These are phyloP conservation scores for Epirrita christyi DNA, from an alignment of 2,888 invertebrate species.

Conservation along the genomic window DNA sequence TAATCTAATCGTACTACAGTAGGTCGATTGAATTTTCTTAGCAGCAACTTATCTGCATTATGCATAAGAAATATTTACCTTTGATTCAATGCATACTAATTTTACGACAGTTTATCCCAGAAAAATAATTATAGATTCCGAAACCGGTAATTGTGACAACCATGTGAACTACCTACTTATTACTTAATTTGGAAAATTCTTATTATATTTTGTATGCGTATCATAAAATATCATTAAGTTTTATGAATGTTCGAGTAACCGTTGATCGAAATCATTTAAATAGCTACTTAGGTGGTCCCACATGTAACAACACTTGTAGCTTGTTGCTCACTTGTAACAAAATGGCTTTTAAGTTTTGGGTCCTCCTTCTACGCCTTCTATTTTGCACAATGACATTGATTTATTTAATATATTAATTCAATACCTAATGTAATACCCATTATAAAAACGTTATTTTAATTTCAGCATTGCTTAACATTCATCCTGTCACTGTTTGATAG, in stretches of 20 bases:
- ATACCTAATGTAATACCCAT: too few relatives aligned
- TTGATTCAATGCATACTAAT: not conserved
- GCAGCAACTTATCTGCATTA: not conserved
- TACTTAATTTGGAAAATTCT: constrained; percentile 5
- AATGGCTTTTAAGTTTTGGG: too few relatives aligned
- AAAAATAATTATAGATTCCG: not conserved
- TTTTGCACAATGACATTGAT: too few relatives aligned
- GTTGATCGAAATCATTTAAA: too few relatives aligned
- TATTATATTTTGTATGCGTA: not conserved
- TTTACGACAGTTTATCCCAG: constrained; percentile 1
- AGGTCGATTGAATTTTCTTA: constrained; percentile 9
- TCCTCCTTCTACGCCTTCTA: too few relatives aligned
- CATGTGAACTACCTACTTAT: constrained; percentile 9
- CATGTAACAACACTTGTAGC: too few relatives aligned
- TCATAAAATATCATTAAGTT: not conserved
- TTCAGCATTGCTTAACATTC: too few relatives aligned
- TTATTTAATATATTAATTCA: too few relatives aligned
- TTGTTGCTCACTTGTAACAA: too few relatives aligned
- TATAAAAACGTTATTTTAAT: too few relatives aligned
- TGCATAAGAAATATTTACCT: not conserved
- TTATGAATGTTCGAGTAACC: constrained; percentile 2
- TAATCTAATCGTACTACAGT: not conserved
- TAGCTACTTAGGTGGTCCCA: too few relatives aligned
- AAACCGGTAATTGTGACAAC: constrained; percentile 19
- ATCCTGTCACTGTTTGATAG: too few relatives aligned